These are phyloP conservation scores for Drosophila bipectinata DNA, from an alignment of 1,140 invertebrate species.

Conservation along the genomic window DNA sequence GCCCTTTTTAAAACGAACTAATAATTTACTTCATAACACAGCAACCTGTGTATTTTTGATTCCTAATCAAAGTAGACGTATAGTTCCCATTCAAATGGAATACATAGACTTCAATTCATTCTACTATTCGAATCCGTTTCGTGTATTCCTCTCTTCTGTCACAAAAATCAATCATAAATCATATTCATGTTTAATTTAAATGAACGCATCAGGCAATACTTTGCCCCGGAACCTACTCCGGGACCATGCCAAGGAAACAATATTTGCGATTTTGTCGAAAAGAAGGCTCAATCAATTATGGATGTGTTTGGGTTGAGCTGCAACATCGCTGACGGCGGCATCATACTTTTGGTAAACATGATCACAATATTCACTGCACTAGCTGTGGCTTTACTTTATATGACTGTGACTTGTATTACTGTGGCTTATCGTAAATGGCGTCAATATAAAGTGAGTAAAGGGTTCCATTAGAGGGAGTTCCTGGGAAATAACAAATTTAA, in stretches of 20 bases:
- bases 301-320: background rate
- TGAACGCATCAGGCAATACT: background rate
- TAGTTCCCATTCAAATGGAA: too few relatives aligned
- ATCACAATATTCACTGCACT: too few relatives aligned
- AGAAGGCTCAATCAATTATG: too few relatives aligned
- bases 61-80: background rate
- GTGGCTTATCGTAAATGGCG: background rate
- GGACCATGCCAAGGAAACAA: background rate
- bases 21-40: background rate
- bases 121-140: background rate
- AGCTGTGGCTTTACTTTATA: background rate
- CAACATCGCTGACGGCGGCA: background rate
- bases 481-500: too few relatives aligned
- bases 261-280: background rate
- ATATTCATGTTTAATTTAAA: background rate
- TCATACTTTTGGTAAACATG: too few relatives aligned
- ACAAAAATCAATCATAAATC: too few relatives aligned
- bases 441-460: background rate
- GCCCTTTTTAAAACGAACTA: background rate
- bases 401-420: too few relatives aligned
- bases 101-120: background rate
- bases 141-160: background rate
- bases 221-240: background rate
- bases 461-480: background rate
- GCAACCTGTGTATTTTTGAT: background rate